phyloP scores from a whole-genome alignment of 2,797 vertebrate genomes.

The Melanotaenia maccullochi region DNA sequence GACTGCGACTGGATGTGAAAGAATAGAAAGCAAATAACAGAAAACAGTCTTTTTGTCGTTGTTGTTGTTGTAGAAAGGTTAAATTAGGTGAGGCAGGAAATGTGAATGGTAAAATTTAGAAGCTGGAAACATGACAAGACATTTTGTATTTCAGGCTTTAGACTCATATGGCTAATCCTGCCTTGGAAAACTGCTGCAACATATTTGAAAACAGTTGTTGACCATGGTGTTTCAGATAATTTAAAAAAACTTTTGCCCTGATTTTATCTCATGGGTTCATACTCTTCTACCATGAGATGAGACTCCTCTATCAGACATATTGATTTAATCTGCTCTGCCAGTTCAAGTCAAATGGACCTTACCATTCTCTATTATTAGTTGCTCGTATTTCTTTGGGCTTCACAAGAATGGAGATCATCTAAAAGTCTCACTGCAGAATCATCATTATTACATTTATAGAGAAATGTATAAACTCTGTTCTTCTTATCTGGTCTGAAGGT shows the following conservation, averaged over 20 bases:
- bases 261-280: conserved; percentile 28
- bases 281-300: conserved; percentile 40
- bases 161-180: conserved; percentile 21
- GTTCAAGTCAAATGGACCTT: conserved; percentile 56
- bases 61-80: conserved; percentile 17
- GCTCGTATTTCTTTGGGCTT: conserved; percentile 60
- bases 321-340: conserved; percentile 70
- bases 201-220: not conserved
- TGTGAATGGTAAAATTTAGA: not conserved
- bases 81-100: not conserved
- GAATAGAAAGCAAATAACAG: not conserved
- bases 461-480: conserved; percentile 30
- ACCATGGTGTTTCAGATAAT: conserved; percentile 15
- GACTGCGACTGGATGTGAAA: not conserved
- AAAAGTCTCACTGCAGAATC: conserved; percentile 56
- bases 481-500: conserved; percentile 47
- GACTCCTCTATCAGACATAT: conserved; percentile 63
- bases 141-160: conserved; percentile 11
- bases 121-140: conserved; percentile 1
- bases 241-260: conserved; percentile 21
- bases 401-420: conserved; percentile 61
- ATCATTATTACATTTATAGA: conserved; percentile 43
- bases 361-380: conserved; percentile 77
- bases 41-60: not conserved
- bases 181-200: conserved; percentile 8